Evolutionary conservation across 2,797 vertebrate genomes (phyloP).

Genomic region (Morelia viridis): DNA sequence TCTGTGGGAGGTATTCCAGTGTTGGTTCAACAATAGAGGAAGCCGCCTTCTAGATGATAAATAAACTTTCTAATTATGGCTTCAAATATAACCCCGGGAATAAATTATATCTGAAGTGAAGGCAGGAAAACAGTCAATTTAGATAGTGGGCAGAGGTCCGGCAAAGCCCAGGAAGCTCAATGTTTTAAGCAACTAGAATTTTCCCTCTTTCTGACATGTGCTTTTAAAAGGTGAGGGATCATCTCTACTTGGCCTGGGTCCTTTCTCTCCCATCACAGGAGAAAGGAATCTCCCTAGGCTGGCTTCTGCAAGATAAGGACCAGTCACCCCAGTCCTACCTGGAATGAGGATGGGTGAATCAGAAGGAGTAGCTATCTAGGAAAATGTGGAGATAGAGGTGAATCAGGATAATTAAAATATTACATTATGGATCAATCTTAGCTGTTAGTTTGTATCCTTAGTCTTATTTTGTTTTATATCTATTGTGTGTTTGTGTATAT

Average conservation of each 20-base stretch:
- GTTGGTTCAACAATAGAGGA: not conserved
- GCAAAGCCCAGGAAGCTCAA: not conserved
- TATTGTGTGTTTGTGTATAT: not conserved
- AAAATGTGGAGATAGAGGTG: not conserved
- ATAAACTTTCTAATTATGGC: not conserved
- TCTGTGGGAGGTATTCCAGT: not conserved
- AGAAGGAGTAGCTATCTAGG: not conserved
- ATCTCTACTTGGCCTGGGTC: not conserved
- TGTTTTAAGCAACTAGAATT: not conserved
- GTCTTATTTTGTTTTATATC: not conserved
- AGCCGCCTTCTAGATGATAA: not conserved
- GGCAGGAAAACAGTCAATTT: not conserved
- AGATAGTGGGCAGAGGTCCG: not conserved
- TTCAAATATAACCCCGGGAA: not conserved
- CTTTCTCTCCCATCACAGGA: not conserved
- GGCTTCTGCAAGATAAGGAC: not conserved
- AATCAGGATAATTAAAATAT: not conserved
- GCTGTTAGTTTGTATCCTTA: not conserved
- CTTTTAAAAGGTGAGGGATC: not conserved
- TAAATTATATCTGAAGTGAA: not conserved
- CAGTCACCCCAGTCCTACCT: not conserved
- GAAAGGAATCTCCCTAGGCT: not conserved
- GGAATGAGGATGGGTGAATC: not conserved
- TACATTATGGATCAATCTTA: not conserved
- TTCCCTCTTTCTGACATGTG: not conserved